Percentiles rank a stretch among this genome's conserved stretches.
phyloP scores from a whole-genome alignment of 2,888 invertebrate species.

The Argynnis bischoffii region DNA sequence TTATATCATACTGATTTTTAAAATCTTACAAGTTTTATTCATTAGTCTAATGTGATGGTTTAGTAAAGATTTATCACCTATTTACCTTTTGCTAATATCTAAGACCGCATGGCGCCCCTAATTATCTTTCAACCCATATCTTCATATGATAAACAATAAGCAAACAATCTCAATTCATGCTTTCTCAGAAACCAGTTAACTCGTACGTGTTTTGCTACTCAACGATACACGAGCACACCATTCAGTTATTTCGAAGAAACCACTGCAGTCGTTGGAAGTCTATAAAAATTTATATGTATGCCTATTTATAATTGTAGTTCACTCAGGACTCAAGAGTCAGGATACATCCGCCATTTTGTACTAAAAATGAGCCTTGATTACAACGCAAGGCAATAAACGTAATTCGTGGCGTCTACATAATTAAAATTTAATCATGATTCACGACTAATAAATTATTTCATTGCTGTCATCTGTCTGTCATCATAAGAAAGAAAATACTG shows the following conservation, averaged over 20 bases:
- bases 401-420: too few relatives aligned
- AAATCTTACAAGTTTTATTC: too few relatives aligned
- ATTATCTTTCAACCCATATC: not conserved
- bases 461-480: too few relatives aligned
- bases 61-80: not conserved
- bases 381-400: too few relatives aligned
- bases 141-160: not conserved
- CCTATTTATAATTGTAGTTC: not conserved
- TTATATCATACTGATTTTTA: too few relatives aligned
- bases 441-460: too few relatives aligned
- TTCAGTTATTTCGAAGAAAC: constrained; percentile 16
- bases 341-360: too few relatives aligned
- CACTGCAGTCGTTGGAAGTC: not conserved
- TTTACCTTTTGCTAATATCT: not conserved
- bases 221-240: constrained; percentile 13
- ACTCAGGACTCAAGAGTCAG: too few relatives aligned
- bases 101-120: constrained; percentile 5
- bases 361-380: too few relatives aligned
- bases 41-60: too few relatives aligned
- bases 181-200: constrained; percentile 17
- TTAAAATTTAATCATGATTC: too few relatives aligned
- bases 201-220: constrained; percentile 15
- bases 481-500: too few relatives aligned
- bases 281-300: constrained; percentile 1
- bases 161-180: constrained; percentile 13